A percentile compares a stretch with the other conserved stretches of the same genome.
Conservation (phyloP, 2,888 invertebrate species). For the Scaptomyza cyrtandrae region DNA sequence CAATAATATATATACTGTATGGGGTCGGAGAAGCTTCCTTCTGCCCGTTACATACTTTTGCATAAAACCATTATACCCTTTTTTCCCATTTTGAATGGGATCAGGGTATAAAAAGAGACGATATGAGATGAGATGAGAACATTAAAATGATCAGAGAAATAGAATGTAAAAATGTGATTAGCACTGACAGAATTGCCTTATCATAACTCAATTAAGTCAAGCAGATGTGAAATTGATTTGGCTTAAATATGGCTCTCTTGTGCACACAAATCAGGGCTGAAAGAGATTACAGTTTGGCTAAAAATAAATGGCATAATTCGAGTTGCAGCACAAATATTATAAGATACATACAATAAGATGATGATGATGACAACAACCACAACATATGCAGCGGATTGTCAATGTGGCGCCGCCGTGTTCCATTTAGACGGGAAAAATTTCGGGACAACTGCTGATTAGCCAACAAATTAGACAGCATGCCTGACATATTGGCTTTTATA, state of each 20-base stretch:
- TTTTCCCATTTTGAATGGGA: too few relatives aligned
- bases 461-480: constrained; percentile 73
- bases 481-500: constrained; percentile 75
- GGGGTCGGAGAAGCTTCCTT: too few relatives aligned
- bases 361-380: constrained; percentile 22
- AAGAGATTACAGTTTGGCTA: constrained; percentile 44
- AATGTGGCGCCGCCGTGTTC: constrained; percentile 60
- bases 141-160: neutral
- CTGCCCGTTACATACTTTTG: too few relatives aligned
- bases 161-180: constrained; percentile 17
- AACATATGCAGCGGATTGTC: constrained; percentile 27
- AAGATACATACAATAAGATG: constrained; percentile 42
- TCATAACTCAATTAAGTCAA: constrained; percentile 22
- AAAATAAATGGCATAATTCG: constrained; percentile 73
- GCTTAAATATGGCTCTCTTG: constrained; percentile 3
- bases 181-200: constrained; percentile 10
- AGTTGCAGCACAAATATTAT: constrained; percentile 30
- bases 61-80: too few relatives aligned
- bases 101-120: too few relatives aligned
- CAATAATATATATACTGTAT: too few relatives aligned
- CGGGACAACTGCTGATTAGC: constrained; percentile 70
- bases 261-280: constrained; percentile 20
- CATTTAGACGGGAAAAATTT: constrained; percentile 50
- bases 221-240: constrained; percentile 18
- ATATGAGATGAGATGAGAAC: neutral